Conservation (phyloP, 1,140 invertebrate species). For the Trichonephila clavata region DNA sequence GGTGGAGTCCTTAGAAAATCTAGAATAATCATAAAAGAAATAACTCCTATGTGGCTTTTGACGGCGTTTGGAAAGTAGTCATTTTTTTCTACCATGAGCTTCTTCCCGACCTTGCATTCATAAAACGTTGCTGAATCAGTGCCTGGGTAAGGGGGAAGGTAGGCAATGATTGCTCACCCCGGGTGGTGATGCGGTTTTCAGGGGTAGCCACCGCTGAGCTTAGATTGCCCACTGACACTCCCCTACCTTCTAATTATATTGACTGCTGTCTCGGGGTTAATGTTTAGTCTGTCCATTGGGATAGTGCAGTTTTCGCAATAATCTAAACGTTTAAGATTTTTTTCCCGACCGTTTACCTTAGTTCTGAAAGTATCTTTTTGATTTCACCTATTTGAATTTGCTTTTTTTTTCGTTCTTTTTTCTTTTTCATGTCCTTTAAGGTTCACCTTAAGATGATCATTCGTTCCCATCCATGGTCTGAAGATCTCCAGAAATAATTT, state of each 20-base stretch:
- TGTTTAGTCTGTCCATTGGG: constrained; percentile 1
- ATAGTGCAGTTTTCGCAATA: neutral
- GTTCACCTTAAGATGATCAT: too few relatives aligned
- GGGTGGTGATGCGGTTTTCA: constrained; percentile 37
- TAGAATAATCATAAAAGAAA: constrained; percentile 11
- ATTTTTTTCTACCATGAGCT: neutral
- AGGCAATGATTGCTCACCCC: constrained; percentile 36
- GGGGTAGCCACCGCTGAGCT: constrained; percentile 28
- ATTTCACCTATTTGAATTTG: too few relatives aligned
- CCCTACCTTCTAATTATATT: constrained; percentile 21
- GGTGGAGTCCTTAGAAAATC: constrained; percentile 16
- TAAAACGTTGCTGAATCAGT: neutral
- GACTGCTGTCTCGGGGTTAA: constrained; percentile 36
- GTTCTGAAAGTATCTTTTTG: too few relatives aligned
- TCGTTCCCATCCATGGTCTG: too few relatives aligned
- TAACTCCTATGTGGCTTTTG: neutral
- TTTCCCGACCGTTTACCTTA: neutral
- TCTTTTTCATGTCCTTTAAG: too few relatives aligned
- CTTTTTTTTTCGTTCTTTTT: too few relatives aligned
- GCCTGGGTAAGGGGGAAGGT: neutral
- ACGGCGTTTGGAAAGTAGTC: neutral
- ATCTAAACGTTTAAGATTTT: neutral
- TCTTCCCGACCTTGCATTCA: neutral
- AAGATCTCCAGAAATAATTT: too few relatives aligned
- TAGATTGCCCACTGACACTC: constrained; percentile 16